Conservation (phyloP, 2,797 vertebrate genomes). For the Remorina albescens region DNA sequence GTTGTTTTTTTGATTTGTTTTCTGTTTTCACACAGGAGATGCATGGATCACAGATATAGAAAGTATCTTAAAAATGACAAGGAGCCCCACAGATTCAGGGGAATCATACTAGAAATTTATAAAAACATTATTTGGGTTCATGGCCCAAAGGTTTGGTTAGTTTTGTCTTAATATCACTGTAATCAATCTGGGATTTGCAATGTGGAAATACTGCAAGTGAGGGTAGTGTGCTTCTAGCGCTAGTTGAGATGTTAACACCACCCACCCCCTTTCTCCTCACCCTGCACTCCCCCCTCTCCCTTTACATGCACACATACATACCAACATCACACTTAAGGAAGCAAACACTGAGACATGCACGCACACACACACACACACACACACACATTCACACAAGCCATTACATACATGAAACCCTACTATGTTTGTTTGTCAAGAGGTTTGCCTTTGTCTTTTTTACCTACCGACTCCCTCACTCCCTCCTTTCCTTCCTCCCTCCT, state of each 20-base stretch:
- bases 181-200: slow-evolving; percentile 81
- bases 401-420: slow-evolving; percentile 62
- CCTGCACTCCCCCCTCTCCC: slow-evolving; percentile 43
- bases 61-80: slow-evolving; percentile 67
- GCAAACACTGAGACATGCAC: slow-evolving; percentile 39
- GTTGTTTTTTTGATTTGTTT: slow-evolving; percentile 28
- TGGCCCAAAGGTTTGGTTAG: slow-evolving; percentile 71
- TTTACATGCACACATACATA: slow-evolving; percentile 43
- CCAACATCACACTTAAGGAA: slow-evolving; percentile 27
- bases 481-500: slow-evolving; percentile 28
- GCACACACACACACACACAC: slow-evolving; percentile 36
- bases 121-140: slow-evolving; percentile 72
- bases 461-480: slow-evolving; percentile 55
- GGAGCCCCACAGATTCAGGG: slow-evolving; percentile 59
- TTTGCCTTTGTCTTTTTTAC: slow-evolving; percentile 79
- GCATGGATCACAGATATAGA: slow-evolving; percentile 79
- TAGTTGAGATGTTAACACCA: slow-evolving; percentile 78
- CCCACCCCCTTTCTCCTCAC: slow-evolving; percentile 47
- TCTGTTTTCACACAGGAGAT: slow-evolving; percentile 66
- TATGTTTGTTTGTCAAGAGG: slow-evolving; percentile 78
- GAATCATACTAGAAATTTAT: slow-evolving; percentile 70
- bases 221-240: slow-evolving; percentile 83
- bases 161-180: slow-evolving; percentile 81
- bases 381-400: slow-evolving; percentile 41
- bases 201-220: slow-evolving; percentile 78